phyloP scores from a whole-genome alignment of 2,113 vertebrate genomes.

The Elanoides forficatus region DNA sequence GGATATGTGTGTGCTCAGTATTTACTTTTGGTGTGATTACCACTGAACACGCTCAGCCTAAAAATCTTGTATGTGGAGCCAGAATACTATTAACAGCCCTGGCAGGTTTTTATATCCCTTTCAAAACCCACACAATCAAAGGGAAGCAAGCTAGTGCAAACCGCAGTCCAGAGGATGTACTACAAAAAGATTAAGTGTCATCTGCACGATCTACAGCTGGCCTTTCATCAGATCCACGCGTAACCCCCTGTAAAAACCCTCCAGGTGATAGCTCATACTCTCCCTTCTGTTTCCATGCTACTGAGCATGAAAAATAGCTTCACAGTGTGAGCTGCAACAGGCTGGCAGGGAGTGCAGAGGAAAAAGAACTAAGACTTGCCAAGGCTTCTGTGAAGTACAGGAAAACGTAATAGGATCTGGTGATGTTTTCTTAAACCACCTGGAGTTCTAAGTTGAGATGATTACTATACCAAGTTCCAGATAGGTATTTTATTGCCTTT shows the following conservation, averaged over 20 bases:
- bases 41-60: fast-evolving
- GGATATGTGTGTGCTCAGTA: fast-evolving
- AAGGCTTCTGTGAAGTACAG: neutral
- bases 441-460: fast-evolving
- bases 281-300: neutral
- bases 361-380: neutral
- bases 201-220: neutral
- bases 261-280: neutral
- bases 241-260: neutral
- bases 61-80: fast-evolving
- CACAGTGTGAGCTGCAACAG: neutral
- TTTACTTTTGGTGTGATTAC: neutral
- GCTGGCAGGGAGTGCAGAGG: neutral
- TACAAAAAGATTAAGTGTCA: neutral
- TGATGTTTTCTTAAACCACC: neutral
- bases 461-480: neutral
- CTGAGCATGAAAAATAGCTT: neutral
- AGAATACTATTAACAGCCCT: neutral
- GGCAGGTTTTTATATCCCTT: neutral
- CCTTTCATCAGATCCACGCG: fast-evolving
- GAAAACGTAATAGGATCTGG: neutral
- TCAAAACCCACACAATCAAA: neutral
- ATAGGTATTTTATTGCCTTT: neutral
- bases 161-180: fast-evolving
- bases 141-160: neutral